Evolutionary conservation across 2,113 vertebrate species (phyloP).

Genomic region (Petrocephalus microphthalmus): DNA sequence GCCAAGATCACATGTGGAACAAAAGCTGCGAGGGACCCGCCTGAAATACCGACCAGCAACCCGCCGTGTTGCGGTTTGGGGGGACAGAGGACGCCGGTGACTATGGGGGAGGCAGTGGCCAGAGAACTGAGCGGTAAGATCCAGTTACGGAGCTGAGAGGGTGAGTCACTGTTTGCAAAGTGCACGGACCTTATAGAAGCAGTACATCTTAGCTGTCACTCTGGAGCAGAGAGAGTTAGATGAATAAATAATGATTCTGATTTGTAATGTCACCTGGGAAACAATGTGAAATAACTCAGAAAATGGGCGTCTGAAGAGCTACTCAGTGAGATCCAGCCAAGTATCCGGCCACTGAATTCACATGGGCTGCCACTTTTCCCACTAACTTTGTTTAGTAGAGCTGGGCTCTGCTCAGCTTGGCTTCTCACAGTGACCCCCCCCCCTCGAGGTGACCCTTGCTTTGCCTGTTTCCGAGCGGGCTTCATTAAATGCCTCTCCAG

Average conservation of each 20-base stretch:
- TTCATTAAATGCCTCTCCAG: slow-evolving; percentile 68
- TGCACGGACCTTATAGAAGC: neutral
- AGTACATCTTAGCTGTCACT: neutral
- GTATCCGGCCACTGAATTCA: neutral
- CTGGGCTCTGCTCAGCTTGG: slow-evolving; percentile 43
- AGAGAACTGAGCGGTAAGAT: neutral
- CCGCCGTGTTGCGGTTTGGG: neutral
- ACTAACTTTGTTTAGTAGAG: neutral
- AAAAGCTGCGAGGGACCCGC: neutral
- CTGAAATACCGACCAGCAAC: neutral
- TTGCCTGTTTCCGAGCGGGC: slow-evolving; percentile 61
- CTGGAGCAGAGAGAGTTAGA: neutral
- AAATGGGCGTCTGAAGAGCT: neutral
- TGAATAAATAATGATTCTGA: neutral
- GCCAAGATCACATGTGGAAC: neutral
- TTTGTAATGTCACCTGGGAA: neutral
- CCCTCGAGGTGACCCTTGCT: slow-evolving; percentile 61
- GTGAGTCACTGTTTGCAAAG: neutral
- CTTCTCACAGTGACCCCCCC: slow-evolving; percentile 53
- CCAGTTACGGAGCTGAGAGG: neutral
- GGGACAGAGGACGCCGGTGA: neutral
- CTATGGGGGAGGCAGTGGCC: neutral
- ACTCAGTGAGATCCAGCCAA: neutral
- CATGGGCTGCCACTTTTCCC: neutral
- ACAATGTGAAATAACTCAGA: neutral